Evolutionary conservation across 2,113 vertebrate genomes (phyloP), one percentile per base, ranked within the genome.

Genomic region (Taxidea taxus): DNA sequence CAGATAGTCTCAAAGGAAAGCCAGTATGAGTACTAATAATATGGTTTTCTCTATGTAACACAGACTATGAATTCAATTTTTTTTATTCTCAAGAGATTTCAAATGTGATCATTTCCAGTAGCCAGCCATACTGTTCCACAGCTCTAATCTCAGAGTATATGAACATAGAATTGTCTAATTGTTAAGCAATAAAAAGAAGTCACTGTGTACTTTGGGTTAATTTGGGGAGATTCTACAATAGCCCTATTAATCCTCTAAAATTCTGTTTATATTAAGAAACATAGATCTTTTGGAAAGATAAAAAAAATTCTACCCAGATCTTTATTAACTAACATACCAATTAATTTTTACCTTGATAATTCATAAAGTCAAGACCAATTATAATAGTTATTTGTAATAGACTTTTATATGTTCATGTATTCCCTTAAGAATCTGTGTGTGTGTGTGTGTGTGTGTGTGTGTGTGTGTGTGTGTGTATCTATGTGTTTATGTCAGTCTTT

Each of bases 291-390:
- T 66, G 7, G 1, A 7, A 20, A 20, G 20, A n/a, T 31, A 39
- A 66, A 39, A 42, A 64, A 42, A 93, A 47, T 4, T 4, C 8
- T 39, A 83, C 51, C 15, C 4, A 83, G 49, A 72, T 91, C 51
- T 78, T 74, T 82, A 92, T 60, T 85, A 80, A 93, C 18, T 90
- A 88, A 97, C 96, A 34, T 83, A 12, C 89, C 83, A 87, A 68
- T 94, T 90, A 29, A 85, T 93, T 90, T 96, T 89, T 62, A 47
- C n/a, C 3, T 91, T 97, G 29, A 49, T 80, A 91, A 96, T 94
- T 95, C 82, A 97, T 81, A 94, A 88, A 23, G 31, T 56, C 23
- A 89, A 78, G 34, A 6, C 81, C 56, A 7, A 39, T 56, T 44
- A 77, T 85, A 47, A 3, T 68, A 97, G 70, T 2, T 77, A 3